Base-by-base conservation (phyloP, 92 coral and sea anemone species). In the Umimayanthus kanabou region DNA sequence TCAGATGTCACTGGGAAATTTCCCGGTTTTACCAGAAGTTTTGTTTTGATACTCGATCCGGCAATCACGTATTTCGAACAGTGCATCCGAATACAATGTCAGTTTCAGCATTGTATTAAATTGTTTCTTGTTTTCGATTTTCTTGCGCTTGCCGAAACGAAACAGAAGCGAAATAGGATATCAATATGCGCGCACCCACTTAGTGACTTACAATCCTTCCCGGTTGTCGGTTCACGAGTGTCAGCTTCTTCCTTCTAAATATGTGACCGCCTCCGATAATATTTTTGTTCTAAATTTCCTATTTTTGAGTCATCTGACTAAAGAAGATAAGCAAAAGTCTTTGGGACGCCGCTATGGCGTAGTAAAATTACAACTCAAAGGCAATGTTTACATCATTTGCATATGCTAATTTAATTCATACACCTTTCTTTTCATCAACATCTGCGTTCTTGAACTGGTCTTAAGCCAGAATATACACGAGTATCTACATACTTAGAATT, bases 311-410 rank as follows among this genome's bases (percentile, higher is more conserved):
- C n/a, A 61, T 9, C 26, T n/a, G n/a, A n/a, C n/a, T 53, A 16
- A 23, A 61, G 15, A 61, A 61, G 25, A 61, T 7, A 18, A 18
- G 69, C 0, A 61, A 61, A 61, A 61, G 20, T 26, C 69, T 61
- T 61, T 61, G 69, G 26, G 15, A 61, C 25, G 26, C 61, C 69
- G 23, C 71, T 74, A 18, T 45, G 61, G 87, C 87, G 87, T 83
- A 83, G 78, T 70, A 83, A 70, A 42, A 83, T 28, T 83, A 83
- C 85, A 64, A 80, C 73, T 57, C 73, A 23, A 5, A 29, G 74
- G 58, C 86, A 83, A 49, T 83, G 87, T 83, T 83, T 83, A 83
- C 87, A 70, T 69, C 43, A 83, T 83, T 83, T 70, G 87, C 87
- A 83, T 83, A 83, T 69, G 61, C 74, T 69, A 69, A 83, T 83